These are phyloP conservation scores for Planococcus citri DNA, from an alignment of 1,140 invertebrate genomes.

Conservation along the genomic window DNA sequence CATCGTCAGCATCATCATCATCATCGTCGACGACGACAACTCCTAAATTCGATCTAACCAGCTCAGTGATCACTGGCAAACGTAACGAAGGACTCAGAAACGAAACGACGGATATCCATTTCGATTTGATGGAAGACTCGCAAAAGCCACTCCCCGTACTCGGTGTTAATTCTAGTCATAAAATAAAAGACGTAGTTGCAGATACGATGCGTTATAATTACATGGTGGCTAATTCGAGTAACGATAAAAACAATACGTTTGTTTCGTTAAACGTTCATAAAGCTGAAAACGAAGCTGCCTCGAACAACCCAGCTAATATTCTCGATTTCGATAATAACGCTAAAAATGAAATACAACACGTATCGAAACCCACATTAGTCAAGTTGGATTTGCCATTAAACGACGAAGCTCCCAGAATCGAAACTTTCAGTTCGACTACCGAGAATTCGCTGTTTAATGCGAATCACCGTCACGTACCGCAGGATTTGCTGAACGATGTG, in stretches of 20 bases:
- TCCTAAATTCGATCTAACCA: too few relatives aligned
- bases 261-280: not conserved
- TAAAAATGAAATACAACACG: not conserved
- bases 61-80: too few relatives aligned
- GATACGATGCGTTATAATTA: not conserved
- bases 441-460: too few relatives aligned
- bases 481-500: constrained; percentile 1
- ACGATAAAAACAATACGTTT: not conserved
- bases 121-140: not conserved
- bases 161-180: not conserved
- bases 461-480: not conserved
- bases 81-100: not conserved
- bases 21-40: too few relatives aligned
- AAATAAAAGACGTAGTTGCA: not conserved
- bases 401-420: not conserved
- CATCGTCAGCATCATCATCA: too few relatives aligned
- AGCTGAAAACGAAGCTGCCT: not conserved
- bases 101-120: not conserved
- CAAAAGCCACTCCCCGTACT: not conserved
- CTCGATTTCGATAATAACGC: not conserved
- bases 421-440: not conserved
- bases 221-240: not conserved
- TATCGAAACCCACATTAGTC: not conserved
- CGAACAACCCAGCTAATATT: not conserved
- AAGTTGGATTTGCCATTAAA: not conserved